Base-by-base conservation (phyloP, 1,140 invertebrate species). In the Hormaphis cornu region DNA sequence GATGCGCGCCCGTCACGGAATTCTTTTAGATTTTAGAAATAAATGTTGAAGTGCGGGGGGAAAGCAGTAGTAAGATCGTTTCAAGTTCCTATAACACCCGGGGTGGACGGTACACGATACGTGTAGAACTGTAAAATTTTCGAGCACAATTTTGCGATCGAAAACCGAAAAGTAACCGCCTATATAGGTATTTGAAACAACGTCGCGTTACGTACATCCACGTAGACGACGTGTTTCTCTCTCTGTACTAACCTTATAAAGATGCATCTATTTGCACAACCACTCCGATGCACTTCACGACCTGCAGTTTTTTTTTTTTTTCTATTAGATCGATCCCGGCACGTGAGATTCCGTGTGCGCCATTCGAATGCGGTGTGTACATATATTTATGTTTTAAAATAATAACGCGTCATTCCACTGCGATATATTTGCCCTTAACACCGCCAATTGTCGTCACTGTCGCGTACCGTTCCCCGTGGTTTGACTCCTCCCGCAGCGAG, bases 351-450 rank as follows among this genome's bases (percentile, higher is more conserved):
- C n/a, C n/a, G 33, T 20, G 35, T 56, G 37, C 22, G 35, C 16
- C 16, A 44, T 61, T 61, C 44, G 37, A 61, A 61, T 61, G 44
- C 58, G 35, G 37, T 44, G 44, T 61, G n/a, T n/a, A n/a, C n/a
- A 8, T 14, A 40, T 40, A 40, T 61, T 33, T 61, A 44, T 61
- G 58, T 44, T 61, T 61, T n/a, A n/a, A n/a, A n/a, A n/a, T n/a
- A 44, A 61, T 61, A 61, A 61, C 22, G 40, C 24, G 37, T 61
- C 42, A 40, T 61, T 44, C 28, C 22, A 44, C 28, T 46, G 30
- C 18, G 10, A 30, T 30, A 28, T 35, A 46, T 46, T 63, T 63
- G 59, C 59, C 59, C 59, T 63, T 63, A 63, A 63, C 42, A 63
- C 16, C 14, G 7, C 7, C 14, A 40, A 40, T 40, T 8, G 37